Conservation (phyloP, 2,113 vertebrate species). For the Burhinus bistriatus region DNA sequence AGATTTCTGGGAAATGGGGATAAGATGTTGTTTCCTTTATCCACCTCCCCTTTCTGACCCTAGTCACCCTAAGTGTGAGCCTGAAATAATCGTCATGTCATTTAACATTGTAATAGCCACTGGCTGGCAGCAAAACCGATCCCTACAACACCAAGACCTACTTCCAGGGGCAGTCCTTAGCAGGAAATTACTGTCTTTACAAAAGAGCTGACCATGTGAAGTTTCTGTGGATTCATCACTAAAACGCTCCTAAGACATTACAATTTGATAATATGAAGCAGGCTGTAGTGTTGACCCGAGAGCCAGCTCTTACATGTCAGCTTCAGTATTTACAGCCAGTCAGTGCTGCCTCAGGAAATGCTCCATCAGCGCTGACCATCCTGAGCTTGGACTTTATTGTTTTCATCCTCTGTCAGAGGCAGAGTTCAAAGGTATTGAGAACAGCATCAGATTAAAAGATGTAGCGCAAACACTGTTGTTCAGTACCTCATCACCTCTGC, state of each 20-base stretch:
- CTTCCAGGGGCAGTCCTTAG: background rate
- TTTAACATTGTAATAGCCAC: background rate
- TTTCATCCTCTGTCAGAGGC: background rate
- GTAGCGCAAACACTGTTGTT: background rate
- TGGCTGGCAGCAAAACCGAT: background rate
- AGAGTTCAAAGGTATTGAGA: background rate
- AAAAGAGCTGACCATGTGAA: background rate
- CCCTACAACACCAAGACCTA: background rate
- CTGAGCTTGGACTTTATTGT: background rate
- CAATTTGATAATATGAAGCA: background rate
- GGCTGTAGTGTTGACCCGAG: background rate
- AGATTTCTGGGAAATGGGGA: background rate
- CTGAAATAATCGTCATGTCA: background rate
- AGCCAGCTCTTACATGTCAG: background rate
- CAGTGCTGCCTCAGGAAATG: background rate
- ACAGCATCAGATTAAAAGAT: background rate
- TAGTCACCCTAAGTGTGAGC: background rate
- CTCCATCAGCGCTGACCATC: background rate
- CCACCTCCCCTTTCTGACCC: background rate
- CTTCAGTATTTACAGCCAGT: background rate
- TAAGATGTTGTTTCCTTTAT: background rate
- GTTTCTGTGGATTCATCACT: background rate
- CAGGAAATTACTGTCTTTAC: background rate
- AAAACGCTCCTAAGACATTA: background rate
- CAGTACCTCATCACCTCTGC: background rate